phyloP scores from a whole-genome alignment of 2,113 vertebrate genomes.

The Pollachius pollachius region DNA sequence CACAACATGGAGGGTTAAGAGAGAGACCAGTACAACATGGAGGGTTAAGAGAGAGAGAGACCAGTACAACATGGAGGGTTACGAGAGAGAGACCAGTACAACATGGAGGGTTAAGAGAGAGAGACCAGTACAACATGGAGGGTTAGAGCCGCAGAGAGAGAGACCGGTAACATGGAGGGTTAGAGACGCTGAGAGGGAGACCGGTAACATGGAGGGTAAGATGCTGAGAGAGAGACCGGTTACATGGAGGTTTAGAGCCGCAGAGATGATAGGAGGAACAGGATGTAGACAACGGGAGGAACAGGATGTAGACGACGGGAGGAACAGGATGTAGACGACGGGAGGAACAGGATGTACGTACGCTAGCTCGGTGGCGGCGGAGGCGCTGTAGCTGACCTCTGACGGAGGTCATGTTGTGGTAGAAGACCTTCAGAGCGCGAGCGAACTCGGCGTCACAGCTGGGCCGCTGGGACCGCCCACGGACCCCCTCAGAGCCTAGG shows the following conservation, averaged over 20 bases:
- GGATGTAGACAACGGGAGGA: no score
- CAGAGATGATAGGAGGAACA: no score
- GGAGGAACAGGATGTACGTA: slow-evolving; percentile 50
- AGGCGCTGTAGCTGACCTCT: slow-evolving; percentile 77
- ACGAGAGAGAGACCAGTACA: background rate
- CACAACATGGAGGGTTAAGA: background rate
- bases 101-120: background rate
- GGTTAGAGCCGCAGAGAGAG: no score
- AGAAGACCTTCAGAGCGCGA: slow-evolving; percentile 83
- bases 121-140: background rate
- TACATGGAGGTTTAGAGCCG: no score
- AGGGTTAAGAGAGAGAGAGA: no score
- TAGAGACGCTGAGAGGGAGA: no score
- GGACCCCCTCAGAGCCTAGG: slow-evolving; percentile 49
- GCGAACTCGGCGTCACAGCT: slow-evolving; percentile 81
- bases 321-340: no score
- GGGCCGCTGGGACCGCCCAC: slow-evolving; percentile 45
- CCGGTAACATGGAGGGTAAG: no score
- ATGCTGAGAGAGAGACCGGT: no score
- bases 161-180: no score
- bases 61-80: no score
- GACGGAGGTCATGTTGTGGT: slow-evolving; percentile 81
- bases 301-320: slow-evolving; percentile 19
- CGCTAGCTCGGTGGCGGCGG: slow-evolving; percentile 74
- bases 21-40: no score